Evolutionary conservation across 2,888 invertebrate genomes (phyloP).

Genomic region (Tenthredo distinguenda): DNA sequence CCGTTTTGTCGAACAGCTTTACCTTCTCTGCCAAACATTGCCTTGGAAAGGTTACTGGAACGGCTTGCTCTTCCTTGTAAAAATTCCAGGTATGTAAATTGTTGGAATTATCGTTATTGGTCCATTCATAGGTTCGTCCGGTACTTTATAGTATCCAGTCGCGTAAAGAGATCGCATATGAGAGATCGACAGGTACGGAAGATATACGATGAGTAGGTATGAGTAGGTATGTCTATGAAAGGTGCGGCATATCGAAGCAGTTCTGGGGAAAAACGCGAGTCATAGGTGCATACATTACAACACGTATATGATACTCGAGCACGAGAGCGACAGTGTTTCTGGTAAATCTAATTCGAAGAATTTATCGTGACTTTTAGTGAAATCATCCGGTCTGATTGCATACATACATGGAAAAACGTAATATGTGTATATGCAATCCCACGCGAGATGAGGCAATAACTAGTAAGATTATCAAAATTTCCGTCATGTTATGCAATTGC

Average conservation of each 20-base stretch:
- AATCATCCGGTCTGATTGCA: slow-evolving; percentile 1
- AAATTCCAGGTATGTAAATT: slow-evolving; percentile 66
- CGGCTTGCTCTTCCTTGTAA: slow-evolving; percentile 66
- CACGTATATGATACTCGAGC: background rate
- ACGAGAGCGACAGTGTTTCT: background rate
- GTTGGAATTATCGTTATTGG: background rate
- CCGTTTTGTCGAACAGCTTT: slow-evolving; percentile 65
- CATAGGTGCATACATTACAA: background rate
- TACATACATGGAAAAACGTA: background rate
- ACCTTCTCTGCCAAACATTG: slow-evolving; percentile 63
- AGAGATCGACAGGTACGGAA: background rate
- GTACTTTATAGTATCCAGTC: background rate
- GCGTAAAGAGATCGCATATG: background rate
- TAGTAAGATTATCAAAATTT: background rate
- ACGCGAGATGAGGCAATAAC: background rate
- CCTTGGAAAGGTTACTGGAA: slow-evolving; percentile 65
- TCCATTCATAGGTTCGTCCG: no score
- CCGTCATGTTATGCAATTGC: background rate
- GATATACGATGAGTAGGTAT: background rate
- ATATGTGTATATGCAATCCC: background rate
- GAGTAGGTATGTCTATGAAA: background rate
- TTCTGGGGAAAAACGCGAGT: background rate
- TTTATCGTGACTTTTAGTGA: slow-evolving; percentile 15
- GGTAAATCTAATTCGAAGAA: slow-evolving; percentile 7
- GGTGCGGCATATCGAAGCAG: background rate